These are phyloP conservation scores for Cyprinodon variegatus DNA, from an alignment of 2,113 vertebrate genomes.

Conservation along the genomic window DNA sequence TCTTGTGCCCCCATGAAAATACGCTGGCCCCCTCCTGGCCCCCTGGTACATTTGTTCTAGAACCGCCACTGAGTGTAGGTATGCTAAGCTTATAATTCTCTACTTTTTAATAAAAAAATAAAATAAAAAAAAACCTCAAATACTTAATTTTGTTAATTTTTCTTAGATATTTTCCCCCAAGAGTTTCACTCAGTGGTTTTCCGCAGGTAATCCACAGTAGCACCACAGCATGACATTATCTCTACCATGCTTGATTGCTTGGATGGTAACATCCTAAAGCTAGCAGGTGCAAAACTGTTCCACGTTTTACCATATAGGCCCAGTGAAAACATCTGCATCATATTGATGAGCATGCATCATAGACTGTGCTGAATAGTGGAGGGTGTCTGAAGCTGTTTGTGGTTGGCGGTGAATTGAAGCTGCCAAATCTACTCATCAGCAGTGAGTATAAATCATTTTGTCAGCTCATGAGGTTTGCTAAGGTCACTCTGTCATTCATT, in stretches of 20 bases:
- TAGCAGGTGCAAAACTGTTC: background rate
- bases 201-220: too few species aligned
- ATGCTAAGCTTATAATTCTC: too few species aligned
- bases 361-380: constrained; percentile 21
- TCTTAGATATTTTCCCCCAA: background rate
- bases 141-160: background rate
- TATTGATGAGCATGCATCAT: constrained; percentile 20
- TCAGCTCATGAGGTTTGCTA: constrained; percentile 46
- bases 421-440: constrained; percentile 52
- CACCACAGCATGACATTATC: too few species aligned
- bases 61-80: too few species aligned
- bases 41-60: too few species aligned
- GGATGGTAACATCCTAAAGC: too few species aligned
- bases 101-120: too few species aligned
- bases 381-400: constrained; percentile 58
- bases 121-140: background rate
- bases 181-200: background rate
- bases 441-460: constrained; percentile 40
- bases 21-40: too few species aligned
- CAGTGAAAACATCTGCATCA: constrained; percentile 1
- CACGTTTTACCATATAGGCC: background rate
- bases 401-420: constrained; percentile 17
- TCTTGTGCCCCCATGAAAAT: too few species aligned
- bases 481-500: constrained; percentile 47
- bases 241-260: too few species aligned